Evolutionary conservation across 2,888 invertebrate genomes (phyloP).

Genomic region (Rotaria sp.): DNA sequence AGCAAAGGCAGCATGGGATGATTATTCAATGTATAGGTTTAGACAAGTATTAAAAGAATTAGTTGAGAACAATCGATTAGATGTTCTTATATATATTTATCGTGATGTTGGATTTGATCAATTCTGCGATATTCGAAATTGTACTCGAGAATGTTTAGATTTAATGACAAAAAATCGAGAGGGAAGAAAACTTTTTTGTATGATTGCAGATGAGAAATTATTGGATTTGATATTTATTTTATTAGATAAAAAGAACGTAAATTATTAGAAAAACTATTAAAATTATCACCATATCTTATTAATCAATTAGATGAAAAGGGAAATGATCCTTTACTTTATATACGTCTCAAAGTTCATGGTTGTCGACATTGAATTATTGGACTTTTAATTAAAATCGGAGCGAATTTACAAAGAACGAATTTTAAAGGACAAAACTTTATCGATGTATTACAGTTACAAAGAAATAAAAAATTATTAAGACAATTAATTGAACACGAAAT

Average conservation of each 20-base stretch:
- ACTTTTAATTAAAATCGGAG: background rate
- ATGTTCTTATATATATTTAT: background rate
- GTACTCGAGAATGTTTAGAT: background rate
- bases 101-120: background rate
- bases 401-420: background rate
- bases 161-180: background rate
- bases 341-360: background rate
- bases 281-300: background rate
- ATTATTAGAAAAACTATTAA: background rate
- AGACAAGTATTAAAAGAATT: background rate
- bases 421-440: background rate
- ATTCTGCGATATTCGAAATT: background rate
- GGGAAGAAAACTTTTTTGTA: background rate
- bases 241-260: background rate
- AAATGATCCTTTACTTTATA: slow-evolving; percentile 11
- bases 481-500: background rate
- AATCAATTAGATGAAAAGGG: background rate
- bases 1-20: background rate
- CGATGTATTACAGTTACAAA: background rate
- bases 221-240: background rate
- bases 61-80: background rate
- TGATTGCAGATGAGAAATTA: background rate
- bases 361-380: background rate
- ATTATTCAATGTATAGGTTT: background rate
- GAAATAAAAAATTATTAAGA: background rate